Base-by-base conservation (phyloP, 2,888 invertebrate species). In the Drosophila meridionalis region DNA sequence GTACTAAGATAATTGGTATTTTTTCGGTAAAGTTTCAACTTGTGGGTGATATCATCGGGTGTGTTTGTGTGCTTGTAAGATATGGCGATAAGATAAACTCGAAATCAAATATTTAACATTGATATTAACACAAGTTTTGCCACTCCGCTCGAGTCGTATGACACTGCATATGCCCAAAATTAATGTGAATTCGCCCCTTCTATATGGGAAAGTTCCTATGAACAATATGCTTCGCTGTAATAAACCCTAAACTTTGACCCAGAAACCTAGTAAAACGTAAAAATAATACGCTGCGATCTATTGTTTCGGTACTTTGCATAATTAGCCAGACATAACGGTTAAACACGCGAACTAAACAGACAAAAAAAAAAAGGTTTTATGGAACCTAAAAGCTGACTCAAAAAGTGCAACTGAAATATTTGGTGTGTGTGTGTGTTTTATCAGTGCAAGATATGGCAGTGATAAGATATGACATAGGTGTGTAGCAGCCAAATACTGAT, bases 11-110 rank as follows among this genome's bases (percentile, higher is more conserved):
- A 43, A 42, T 72, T 53, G 60, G 56, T 38, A 45, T 58, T 42
- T 42, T 36, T 34, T 42, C 42, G 42, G n/a, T 42, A n/a, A 2
- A 43, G 20, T 9, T n/a, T 40, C n/a, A 1, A 30, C 38, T 11
- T 53, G 4, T 9, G 14, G 73, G 74, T 87, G 86, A 87, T 87
- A 90, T 90, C 86, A 87, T 69, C 80, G 58, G 42, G 20, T 52
- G 55, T 68, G 64, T 72, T n/a, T n/a, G 58, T 73, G 66, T 53
- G 66, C 61, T 12, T 28, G 36, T 38, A 64, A 82, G 69, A 60
- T 67, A 65, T 71, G 62, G 78, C 81, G 87, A 90, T 87, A 90
- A 87, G 87, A 90, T 89, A 90, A 90, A 82, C 76, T 87, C 67
- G 40, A 82, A 76, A 66, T 73, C 89, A 87, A 90, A 87, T 87